phyloP scores from a whole-genome alignment of 2,888 invertebrate genomes.

The Capitulum mitella region DNA sequence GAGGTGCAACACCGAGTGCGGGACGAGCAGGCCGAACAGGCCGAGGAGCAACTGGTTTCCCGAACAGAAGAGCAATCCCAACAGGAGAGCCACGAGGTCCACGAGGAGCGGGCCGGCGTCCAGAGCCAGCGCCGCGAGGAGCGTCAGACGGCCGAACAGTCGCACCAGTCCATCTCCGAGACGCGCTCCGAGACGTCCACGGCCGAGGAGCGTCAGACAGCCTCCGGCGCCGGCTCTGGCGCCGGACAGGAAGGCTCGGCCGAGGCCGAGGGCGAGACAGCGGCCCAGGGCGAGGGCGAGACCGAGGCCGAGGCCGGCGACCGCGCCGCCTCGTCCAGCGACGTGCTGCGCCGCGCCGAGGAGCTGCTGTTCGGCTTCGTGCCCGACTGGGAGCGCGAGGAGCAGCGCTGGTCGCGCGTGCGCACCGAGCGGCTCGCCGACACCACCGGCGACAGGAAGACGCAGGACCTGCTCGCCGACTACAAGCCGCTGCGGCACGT shows the following conservation, averaged over 20 bases:
- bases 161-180: neutral
- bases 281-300: too few species aligned
- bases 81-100: neutral
- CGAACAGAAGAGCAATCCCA: neutral
- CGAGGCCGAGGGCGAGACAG: too few species aligned
- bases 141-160: too few species aligned
- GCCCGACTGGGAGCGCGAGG: slow-evolving; percentile 19
- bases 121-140: neutral
- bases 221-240: too few species aligned
- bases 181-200: neutral
- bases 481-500: neutral
- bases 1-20: neutral
- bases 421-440: slow-evolving; percentile 14
- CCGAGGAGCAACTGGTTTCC: neutral
- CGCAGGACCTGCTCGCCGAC: neutral
- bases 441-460: neutral
- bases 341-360: neutral
- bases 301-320: neutral
- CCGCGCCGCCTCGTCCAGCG: too few species aligned
- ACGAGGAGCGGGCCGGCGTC: too few species aligned
- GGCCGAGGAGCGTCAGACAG: too few species aligned
- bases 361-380: slow-evolving; percentile 21
- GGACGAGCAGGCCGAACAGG: neutral
- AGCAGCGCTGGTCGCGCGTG: slow-evolving; percentile 7
- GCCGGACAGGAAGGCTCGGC: too few species aligned